Evolutionary conservation across 2,888 invertebrate genomes (phyloP).

Genomic region (Euzetes globulus): DNA sequence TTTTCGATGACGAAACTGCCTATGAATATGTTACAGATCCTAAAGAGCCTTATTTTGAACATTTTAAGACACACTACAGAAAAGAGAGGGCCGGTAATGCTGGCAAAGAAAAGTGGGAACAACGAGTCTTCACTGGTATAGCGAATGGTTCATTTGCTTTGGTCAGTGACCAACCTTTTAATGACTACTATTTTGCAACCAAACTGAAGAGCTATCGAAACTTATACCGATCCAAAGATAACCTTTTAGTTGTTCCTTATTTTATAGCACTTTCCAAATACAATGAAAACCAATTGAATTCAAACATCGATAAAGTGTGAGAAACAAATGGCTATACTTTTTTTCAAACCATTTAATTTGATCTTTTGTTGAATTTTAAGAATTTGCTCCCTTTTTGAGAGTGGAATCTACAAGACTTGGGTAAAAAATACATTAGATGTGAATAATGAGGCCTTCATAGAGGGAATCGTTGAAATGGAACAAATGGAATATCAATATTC

Average conservation of each 20-base stretch:
- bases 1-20: not conserved
- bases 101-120: not conserved
- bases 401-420: not conserved
- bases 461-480: not conserved
- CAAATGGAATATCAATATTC: not conserved
- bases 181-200: not conserved
- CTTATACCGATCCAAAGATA: not conserved
- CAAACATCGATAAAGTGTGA: not conserved
- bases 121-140: not conserved
- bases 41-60: not conserved
- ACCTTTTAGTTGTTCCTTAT: not conserved
- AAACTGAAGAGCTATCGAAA: not conserved
- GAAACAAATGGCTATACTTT: not conserved
- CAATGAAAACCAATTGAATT: not conserved
- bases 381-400: not conserved
- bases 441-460: not conserved
- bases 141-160: not conserved
- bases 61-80: not conserved
- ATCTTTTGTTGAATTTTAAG: not conserved
- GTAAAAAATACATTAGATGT: not conserved
- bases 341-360: not conserved
- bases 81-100: not conserved
- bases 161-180: conserved; percentile 7
- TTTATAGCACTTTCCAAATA: not conserved
- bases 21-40: not conserved